phyloP scores from a whole-genome alignment of 2,797 vertebrate species.

The Sparus aurata region DNA sequence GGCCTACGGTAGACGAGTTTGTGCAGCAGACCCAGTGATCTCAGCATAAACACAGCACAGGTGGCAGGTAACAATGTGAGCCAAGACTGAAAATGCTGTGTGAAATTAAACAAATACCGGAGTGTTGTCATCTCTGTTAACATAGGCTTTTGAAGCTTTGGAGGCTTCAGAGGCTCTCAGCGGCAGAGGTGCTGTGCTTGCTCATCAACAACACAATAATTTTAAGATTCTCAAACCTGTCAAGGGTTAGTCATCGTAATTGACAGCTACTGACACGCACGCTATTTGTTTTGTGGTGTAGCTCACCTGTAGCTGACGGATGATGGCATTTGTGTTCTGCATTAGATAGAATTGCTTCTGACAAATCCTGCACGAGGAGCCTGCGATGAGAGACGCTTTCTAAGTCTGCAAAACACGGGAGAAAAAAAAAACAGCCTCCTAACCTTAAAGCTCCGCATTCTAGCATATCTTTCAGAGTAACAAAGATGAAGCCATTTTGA shows the following conservation, averaged over 20 bases:
- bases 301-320: conserved; percentile 37
- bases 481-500: conserved; percentile 39
- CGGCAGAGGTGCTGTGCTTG: conserved; percentile 29
- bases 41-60: conserved; percentile 50
- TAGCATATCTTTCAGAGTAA: conserved; percentile 8
- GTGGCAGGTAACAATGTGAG: conserved; percentile 53
- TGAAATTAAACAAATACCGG: conserved; percentile 53
- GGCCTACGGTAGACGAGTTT: conserved; percentile 14
- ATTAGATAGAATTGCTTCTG: conserved; percentile 29
- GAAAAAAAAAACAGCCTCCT: conserved; percentile 5
- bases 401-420: not conserved
- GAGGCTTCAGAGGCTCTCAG: conserved; percentile 17
- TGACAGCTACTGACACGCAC: conserved; percentile 39
- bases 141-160: conserved; percentile 30
- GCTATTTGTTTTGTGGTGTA: conserved; percentile 22
- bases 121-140: conserved; percentile 36
- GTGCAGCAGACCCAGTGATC: conserved; percentile 33
- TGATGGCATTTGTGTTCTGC: conserved; percentile 46
- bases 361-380: conserved; percentile 41
- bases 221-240: conserved; percentile 20
- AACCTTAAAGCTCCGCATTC: conserved; percentile 32
- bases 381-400: conserved; percentile 19
- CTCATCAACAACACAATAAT: conserved; percentile 42
- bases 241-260: conserved; percentile 28
- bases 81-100: conserved; percentile 40